Base-by-base conservation (phyloP, 1,140 invertebrate species). In the Calosoma granatense region DNA sequence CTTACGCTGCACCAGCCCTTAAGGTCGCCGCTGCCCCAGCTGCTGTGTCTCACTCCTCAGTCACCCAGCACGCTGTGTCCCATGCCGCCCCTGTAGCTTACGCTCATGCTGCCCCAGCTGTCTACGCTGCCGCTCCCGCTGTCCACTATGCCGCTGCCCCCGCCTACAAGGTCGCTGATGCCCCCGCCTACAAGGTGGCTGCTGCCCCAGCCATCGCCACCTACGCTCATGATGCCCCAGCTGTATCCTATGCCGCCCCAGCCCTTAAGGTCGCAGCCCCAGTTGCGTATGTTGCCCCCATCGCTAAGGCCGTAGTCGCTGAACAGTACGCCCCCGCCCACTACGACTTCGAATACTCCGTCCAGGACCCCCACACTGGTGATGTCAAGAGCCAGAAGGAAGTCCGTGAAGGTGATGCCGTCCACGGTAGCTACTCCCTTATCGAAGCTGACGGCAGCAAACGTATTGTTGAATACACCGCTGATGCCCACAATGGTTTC, bases 391-490 rank as follows among this genome's bases (percentile, higher is more conserved):
- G n/a, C 43, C 57, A 54, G 21, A 41, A 19, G 43, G 23, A 47
- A 60, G 22, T 55, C 20, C 51, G 61, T 51, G 58, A 64, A 21
- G 65, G 65, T 41, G 60, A 66, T 52, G 63, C 59, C 22, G 61
- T 64, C 19, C 56, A 65, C 47, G 66, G 66, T 55, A 53, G 63
- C 39, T 70, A 67, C 61, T 65, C 65, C 36, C 57, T 76, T 53
- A 70, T 77, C 57, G 76, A 77, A 63, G 74, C 77, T 57, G 76
- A 77, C 65, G 76, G 77, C 59, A 70, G 72, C 51, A 64, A 74
- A 60, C 70, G 76, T 61, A 72, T 71, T 53, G 71, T 70, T 0
- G 64, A 61, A 2, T 57, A 60, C 57, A 57, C 53, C 30, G 69
- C 69, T 57, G 67, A 66, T 21, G 57, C 66, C 1, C 26, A 55